A percentile compares a stretch with the other conserved stretches of the same genome.
phyloP scores from a whole-genome alignment of 2,113 vertebrate species.

The Nymphicus hollandicus region DNA sequence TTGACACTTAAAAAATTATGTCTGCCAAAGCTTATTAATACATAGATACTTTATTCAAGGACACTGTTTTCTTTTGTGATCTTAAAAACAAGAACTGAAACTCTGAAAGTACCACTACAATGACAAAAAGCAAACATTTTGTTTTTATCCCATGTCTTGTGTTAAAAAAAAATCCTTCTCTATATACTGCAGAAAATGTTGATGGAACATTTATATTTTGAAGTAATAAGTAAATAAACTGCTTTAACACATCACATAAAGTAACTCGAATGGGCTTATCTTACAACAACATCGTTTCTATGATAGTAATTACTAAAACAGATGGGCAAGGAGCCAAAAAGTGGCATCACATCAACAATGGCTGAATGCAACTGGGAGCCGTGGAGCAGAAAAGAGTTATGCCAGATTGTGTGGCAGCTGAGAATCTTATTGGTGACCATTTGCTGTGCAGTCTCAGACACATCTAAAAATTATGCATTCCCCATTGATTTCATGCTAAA shows the following conservation, averaged over 20 bases:
- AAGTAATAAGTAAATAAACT: background rate
- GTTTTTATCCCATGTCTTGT: background rate
- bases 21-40: background rate
- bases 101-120: background rate
- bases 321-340: conserved; percentile 66
- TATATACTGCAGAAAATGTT: background rate
- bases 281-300: conserved; percentile 17
- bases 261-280: background rate
- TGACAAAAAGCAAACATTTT: background rate
- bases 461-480: conserved; percentile 16
- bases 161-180: background rate
- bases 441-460: conserved; percentile 23
- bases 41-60: background rate
- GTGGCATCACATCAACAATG: conserved; percentile 32
- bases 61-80: background rate
- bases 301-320: conserved; percentile 69
- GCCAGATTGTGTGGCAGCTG: conserved; percentile 69
- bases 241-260: background rate
- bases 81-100: background rate
- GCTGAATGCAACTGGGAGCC: conserved; percentile 45
- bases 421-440: conserved; percentile 54
- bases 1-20: background rate
- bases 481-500: conserved; percentile 42
- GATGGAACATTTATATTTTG: background rate
- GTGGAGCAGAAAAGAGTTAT: conserved; percentile 58